phyloP scores from a whole-genome alignment of 2,113 vertebrate species.

The Corvus cornix region DNA sequence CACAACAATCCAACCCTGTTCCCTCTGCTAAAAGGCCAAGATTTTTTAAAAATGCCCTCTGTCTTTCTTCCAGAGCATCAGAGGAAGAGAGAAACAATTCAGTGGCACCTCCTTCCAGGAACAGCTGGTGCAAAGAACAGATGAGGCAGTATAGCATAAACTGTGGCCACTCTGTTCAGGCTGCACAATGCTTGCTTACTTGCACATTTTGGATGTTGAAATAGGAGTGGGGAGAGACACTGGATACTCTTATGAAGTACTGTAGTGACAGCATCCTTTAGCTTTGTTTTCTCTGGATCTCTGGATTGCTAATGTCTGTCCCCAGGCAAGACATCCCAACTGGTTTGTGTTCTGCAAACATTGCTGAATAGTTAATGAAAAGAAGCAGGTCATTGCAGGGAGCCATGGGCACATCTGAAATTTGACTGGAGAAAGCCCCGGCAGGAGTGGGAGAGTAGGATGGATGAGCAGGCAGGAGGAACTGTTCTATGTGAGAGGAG shows the following conservation, averaged over 20 bases:
- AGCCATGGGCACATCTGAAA: neutral
- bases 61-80: neutral
- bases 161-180: slow-evolving; percentile 9
- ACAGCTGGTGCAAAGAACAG: slow-evolving; percentile 38
- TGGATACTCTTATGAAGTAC: neutral
- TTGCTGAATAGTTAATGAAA: neutral
- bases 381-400: neutral
- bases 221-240: neutral
- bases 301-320: neutral
- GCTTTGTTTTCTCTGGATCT: neutral
- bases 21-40: neutral
- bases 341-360: neutral
- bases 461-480: neutral
- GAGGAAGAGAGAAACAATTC: slow-evolving; percentile 28
- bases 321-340: neutral
- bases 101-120: slow-evolving; percentile 27
- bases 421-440: neutral
- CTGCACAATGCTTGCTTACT: neutral
- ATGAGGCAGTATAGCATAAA: slow-evolving; percentile 20
- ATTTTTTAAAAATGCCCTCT: neutral
- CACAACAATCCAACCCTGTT: neutral
- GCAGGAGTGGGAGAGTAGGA: neutral
- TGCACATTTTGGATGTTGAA: neutral
- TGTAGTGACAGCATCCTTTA: neutral
- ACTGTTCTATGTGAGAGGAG: neutral